Conservation (phyloP, 2,113 vertebrate genomes). For the Mystacornis crossleyi region DNA sequence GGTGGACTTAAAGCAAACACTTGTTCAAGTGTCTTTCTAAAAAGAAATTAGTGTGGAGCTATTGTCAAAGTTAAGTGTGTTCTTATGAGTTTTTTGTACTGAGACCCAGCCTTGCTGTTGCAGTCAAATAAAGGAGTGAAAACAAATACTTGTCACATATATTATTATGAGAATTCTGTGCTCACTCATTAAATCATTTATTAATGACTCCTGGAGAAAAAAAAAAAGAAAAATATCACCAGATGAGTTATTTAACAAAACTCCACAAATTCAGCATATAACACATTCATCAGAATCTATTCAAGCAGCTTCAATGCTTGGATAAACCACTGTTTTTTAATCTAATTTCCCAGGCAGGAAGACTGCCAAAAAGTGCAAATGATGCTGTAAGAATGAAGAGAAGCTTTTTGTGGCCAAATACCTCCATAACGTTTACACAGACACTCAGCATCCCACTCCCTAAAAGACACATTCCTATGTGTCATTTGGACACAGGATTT, state of each 20-base stretch:
- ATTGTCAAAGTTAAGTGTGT: background rate
- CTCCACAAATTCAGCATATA: conserved; percentile 15
- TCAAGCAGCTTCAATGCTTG: conserved; percentile 49
- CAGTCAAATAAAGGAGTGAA: background rate
- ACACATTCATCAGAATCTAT: conserved; percentile 54
- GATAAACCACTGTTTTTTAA: conserved; percentile 50
- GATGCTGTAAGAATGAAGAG: conserved; percentile 35
- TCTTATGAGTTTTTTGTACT: background rate
- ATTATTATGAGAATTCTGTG: conserved; percentile 15
- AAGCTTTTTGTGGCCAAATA: conserved; percentile 34
- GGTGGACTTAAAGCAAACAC: background rate
- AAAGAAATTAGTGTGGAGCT: background rate
- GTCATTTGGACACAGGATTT: background rate
- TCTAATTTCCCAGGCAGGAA: conserved; percentile 65
- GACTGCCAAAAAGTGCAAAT: conserved; percentile 60
- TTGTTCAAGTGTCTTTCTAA: background rate
- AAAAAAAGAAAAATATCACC: background rate
- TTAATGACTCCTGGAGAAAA: background rate
- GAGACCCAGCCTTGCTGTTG: background rate
- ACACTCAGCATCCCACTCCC: conserved; percentile 14
- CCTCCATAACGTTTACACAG: background rate
- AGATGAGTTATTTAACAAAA: conserved; percentile 45
- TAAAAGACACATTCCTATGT: background rate
- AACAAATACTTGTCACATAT: background rate
- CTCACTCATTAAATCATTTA: conserved; percentile 34